These are phyloP conservation scores for Lasioglossum zephyrum DNA, from an alignment of 2,888 invertebrate species.

Conservation along the genomic window DNA sequence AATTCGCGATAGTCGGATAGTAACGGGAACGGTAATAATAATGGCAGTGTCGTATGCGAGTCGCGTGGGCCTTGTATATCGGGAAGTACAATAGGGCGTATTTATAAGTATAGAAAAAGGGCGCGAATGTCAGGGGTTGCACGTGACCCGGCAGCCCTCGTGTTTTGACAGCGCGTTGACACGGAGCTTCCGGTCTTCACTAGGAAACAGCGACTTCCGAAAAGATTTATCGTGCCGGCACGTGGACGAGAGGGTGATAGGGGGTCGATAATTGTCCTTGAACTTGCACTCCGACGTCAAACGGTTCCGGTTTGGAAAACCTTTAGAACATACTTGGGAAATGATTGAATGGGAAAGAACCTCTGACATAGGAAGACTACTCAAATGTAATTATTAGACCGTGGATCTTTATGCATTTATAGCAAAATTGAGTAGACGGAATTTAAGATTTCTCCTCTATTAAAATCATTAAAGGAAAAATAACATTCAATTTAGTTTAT, in stretches of 20 bases:
- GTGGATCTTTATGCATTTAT: no score
- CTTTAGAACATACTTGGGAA: not conserved
- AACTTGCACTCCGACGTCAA: conserved; percentile 49
- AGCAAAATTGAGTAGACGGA: no score
- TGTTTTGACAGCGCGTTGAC: conserved; percentile 82
- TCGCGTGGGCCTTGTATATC: conserved; percentile 56
- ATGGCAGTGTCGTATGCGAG: conserved; percentile 49
- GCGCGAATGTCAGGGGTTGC: conserved; percentile 77
- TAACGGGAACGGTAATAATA: conserved; percentile 31
- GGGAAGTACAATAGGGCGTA: conserved; percentile 62
- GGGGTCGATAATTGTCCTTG: conserved; percentile 71
- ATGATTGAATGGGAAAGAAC: not conserved
- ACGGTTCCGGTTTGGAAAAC: conserved; percentile 19
- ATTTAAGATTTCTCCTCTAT: no score
- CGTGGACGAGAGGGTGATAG: conserved; percentile 69
- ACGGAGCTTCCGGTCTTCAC: conserved; percentile 76
- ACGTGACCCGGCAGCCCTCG: conserved; percentile 78
- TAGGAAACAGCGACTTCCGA: conserved; percentile 72
- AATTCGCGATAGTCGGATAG: conserved; percentile 3
- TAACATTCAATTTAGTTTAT: no score
- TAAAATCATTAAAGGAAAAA: no score
- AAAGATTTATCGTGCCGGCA: conserved; percentile 77
- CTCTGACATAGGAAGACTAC: not conserved
- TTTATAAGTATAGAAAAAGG: conserved; percentile 75
- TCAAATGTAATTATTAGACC: not conserved